Evolutionary conservation across 1,140 invertebrate species (phyloP), one percentile per base, ranked within the genome.

Genomic region (Thaumetopoea pityocampa): DNA sequence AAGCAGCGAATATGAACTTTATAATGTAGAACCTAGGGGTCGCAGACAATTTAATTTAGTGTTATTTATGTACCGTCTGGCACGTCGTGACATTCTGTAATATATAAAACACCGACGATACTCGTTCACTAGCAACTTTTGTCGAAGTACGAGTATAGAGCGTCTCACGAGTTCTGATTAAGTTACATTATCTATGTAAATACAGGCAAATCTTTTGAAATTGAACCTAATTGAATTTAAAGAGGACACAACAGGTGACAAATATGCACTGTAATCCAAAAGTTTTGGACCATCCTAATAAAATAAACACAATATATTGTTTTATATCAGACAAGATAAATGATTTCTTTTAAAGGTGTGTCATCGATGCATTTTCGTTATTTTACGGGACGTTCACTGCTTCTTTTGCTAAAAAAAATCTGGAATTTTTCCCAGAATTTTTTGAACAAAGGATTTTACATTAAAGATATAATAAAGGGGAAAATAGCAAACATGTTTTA

Each of bases 51-150:
- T 72, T 78, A 80, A 82, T 80, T 79, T 67, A 62, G 59, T 66
- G 47, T 78, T 83, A 80, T 80, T 83, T 80, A 77, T 79, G 73
- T 76, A 72, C 64, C 61, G 76, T 80, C 76, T 80, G 71, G 70
- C 55, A 65, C 65, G 50, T 63, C 51, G 66, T 77, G 74, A 80
- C 73, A 77, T 83, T 80, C 77, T 64, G 69, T 73, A 81, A 72
- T 81, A n/a, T n/a, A n/a, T n/a, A 78, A 70, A 77, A 77, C 67
- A 61, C 50, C 55, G 51, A 52, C 36, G 56, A 63, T 70, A 52
- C 56, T 11, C 33, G 42, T 52, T 62, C 56, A 51, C 56, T 45
- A 49, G 53, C 47, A 48, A 68, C 52, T 71, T 57, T 57, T 46
- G 51, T 32, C 26, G 18, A 58, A 29, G 42, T 35, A 51, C 60